A percentile compares a stretch with the other conserved stretches of the same genome.
These are phyloP conservation scores for Hybognathus amarus DNA, from an alignment of 2,797 vertebrate species.

Conservation along the genomic window DNA sequence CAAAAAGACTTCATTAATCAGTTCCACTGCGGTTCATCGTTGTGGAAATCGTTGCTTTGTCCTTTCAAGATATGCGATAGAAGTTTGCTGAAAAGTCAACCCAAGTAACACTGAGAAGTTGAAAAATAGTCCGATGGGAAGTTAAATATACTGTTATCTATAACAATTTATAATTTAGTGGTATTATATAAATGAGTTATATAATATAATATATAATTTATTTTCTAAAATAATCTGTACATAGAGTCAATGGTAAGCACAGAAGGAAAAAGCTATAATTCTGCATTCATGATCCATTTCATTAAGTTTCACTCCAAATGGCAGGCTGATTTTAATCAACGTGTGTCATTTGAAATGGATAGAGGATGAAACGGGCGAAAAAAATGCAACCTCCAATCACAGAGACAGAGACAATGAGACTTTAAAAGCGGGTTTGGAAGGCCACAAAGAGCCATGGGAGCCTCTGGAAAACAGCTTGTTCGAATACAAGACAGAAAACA, in stretches of 20 bases:
- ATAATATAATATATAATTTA: background rate
- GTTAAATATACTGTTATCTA: background rate
- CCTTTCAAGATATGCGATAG: background rate
- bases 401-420: slow-evolving; percentile 30
- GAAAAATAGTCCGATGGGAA: background rate
- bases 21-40: background rate
- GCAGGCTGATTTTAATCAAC: slow-evolving; percentile 29
- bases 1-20: slow-evolving; percentile 12
- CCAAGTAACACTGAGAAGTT: background rate
- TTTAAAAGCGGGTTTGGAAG: slow-evolving; percentile 42
- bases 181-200: background rate
- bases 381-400: slow-evolving; percentile 22
- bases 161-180: background rate
- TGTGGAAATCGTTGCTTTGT: background rate
- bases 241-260: background rate
- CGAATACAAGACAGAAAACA: slow-evolving; percentile 29
- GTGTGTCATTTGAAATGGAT: background rate
- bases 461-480: slow-evolving; percentile 33
- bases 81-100: slow-evolving; percentile 18
- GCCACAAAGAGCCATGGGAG: slow-evolving; percentile 11
- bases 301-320: slow-evolving; percentile 10
- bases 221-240: background rate
- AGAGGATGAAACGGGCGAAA: background rate
- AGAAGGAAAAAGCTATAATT: background rate
- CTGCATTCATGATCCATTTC: slow-evolving; percentile 18